These are phyloP conservation scores for Eupithecia subumbrata DNA, from an alignment of 2,888 invertebrate genomes.

Conservation along the genomic window DNA sequence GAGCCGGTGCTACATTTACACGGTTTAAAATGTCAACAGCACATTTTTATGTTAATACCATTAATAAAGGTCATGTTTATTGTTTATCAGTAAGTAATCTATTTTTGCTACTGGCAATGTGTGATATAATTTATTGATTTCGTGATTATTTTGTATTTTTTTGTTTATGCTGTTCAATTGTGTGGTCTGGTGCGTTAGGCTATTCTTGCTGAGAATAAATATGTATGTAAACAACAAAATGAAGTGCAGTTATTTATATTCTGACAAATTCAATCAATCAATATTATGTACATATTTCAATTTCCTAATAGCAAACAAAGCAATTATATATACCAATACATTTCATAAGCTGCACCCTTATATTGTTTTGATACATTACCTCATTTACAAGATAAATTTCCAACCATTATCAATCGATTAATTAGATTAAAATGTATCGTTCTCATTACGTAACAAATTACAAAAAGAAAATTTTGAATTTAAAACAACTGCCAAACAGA, in stretches of 20 bases:
- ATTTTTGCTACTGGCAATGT: conserved; percentile 32
- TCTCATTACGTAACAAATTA: conserved; percentile 15
- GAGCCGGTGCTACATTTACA: conserved; percentile 19
- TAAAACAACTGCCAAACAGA: conserved; percentile 45
- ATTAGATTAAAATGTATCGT: conserved; percentile 30
- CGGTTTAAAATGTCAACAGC: conserved; percentile 48
- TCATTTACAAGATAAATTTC: conserved; percentile 20
- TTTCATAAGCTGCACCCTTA: conserved; percentile 9
- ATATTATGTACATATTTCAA: background rate
- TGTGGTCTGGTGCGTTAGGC: background rate
- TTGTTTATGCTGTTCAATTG: background rate
- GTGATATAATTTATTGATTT: conserved; percentile 31
- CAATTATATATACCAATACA: background rate
- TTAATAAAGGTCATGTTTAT: conserved; percentile 51
- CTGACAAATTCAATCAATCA: background rate
- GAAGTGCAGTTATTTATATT: background rate
- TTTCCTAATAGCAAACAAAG: background rate
- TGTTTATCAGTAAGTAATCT: conserved; percentile 48
- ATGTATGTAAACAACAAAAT: no score
- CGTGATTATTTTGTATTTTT: background rate
- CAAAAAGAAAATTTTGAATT: conserved; percentile 19
- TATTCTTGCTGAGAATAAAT: background rate
- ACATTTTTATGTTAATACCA: conserved; percentile 57
- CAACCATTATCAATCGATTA: conserved; percentile 26
- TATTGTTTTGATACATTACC: conserved; percentile 23